Percentiles rank a stretch among this genome's conserved stretches.
phyloP scores from a whole-genome alignment of 2,888 invertebrate genomes.

The Autographa pulchrina region DNA sequence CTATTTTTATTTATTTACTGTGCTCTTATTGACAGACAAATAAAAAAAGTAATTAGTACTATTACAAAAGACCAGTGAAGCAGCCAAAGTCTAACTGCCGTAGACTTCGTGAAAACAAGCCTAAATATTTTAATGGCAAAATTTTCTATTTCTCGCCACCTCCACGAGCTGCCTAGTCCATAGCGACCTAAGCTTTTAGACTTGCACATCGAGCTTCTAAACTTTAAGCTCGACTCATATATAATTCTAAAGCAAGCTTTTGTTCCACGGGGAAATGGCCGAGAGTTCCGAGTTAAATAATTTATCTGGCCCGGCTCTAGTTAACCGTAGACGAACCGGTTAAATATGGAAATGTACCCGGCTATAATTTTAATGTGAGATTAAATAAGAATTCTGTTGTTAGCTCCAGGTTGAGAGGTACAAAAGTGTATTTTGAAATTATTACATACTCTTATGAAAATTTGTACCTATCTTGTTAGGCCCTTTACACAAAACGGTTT shows the following conservation, averaged over 20 bases:
- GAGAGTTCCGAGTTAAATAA: slow-evolving; percentile 85
- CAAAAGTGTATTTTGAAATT: too few relatives aligned
- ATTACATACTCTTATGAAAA: too few relatives aligned
- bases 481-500: too few relatives aligned
- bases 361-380: slow-evolving; percentile 65
- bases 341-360: slow-evolving; percentile 70
- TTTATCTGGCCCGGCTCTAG: slow-evolving; percentile 75
- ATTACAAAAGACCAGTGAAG: too few relatives aligned
- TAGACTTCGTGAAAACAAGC: too few relatives aligned
- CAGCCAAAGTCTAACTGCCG: too few relatives aligned
- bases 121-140: too few relatives aligned
- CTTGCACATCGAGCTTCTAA: slow-evolving; percentile 88
- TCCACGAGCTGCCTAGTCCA: slow-evolving; percentile 62
- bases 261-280: slow-evolving; percentile 87
- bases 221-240: slow-evolving; percentile 89
- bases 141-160: slow-evolving; percentile 36
- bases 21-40: too few relatives aligned
- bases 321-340: slow-evolving; percentile 73
- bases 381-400: slow-evolving; percentile 53
- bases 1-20: too few relatives aligned
- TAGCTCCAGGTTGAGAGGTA: slow-evolving; percentile 6
- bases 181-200: slow-evolving; percentile 85
- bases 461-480: too few relatives aligned
- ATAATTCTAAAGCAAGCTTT: slow-evolving; percentile 88
- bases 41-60: too few relatives aligned